phyloP scores from a whole-genome alignment of 2,113 vertebrate species.

The Aviceda subcristata region DNA sequence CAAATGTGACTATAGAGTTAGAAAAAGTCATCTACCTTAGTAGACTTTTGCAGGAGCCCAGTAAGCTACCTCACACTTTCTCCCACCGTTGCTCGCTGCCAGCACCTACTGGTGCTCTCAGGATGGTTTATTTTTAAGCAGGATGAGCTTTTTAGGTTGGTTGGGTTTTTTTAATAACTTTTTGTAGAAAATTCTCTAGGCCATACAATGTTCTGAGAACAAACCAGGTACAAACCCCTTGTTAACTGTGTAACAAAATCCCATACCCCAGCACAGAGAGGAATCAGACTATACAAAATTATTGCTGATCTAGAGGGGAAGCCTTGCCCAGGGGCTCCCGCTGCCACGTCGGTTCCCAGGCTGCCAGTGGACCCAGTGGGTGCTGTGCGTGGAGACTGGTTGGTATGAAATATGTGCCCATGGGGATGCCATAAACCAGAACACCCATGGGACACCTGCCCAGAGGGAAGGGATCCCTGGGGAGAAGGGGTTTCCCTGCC shows the following conservation, averaged over 20 bases:
- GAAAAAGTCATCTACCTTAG: not conserved
- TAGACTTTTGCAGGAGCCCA: not conserved
- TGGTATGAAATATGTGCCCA: fast-evolving
- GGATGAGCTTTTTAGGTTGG: not conserved
- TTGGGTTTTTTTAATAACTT: not conserved
- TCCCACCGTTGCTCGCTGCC: fast-evolving
- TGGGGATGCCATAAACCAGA: too few species aligned
- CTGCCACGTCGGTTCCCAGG: not conserved
- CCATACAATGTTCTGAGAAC: not conserved
- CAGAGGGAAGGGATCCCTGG: not conserved
- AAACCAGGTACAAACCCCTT: not conserved
- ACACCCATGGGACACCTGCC: fast-evolving
- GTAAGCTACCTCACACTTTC: fast-evolving
- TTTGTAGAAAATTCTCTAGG: not conserved
- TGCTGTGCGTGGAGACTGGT: not conserved
- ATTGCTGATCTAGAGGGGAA: not conserved
- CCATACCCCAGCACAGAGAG: not conserved
- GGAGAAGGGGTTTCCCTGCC: not conserved
- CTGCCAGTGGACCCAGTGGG: fast-evolving
- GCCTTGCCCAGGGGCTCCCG: not conserved
- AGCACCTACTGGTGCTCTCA: fast-evolving
- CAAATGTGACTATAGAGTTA: not conserved
- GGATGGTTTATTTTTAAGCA: not conserved
- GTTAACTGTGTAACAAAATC: not conserved
- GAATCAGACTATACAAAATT: not conserved